Evolutionary conservation across 2,888 invertebrate species (phyloP).

Genomic region (Drosophila basisetae): DNA sequence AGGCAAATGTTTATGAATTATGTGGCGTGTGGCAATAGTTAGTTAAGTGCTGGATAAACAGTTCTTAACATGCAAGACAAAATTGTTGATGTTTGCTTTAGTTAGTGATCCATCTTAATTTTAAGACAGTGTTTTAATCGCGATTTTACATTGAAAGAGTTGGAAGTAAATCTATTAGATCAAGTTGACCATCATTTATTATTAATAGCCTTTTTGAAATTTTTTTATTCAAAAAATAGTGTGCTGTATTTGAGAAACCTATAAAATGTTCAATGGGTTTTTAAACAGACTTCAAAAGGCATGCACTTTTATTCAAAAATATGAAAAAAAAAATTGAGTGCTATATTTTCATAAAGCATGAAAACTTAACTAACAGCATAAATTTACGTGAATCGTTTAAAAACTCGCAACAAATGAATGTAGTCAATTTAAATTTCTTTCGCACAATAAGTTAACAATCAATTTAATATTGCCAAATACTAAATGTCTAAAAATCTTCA

Average conservation of each 20-base stretch:
- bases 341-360: not conserved
- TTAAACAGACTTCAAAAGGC: not conserved
- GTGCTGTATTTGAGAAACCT: not conserved
- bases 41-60: slow-evolving; percentile 4
- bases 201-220: not conserved
- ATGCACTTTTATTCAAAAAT: not conserved
- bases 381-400: not conserved
- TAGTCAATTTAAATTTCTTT: not conserved
- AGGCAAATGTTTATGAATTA: slow-evolving; percentile 51
- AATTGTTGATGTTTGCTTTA: not conserved
- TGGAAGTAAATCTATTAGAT: not conserved
- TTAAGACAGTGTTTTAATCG: not conserved
- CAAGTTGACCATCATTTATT: not conserved
- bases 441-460: not conserved
- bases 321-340: not conserved
- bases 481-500: slow-evolving; percentile 19
- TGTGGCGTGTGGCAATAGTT: slow-evolving; percentile 13
- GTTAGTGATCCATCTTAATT: not conserved
- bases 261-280: not conserved
- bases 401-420: not conserved
- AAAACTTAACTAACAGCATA: not conserved
- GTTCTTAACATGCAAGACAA: not conserved
- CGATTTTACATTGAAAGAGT: not conserved
- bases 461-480: slow-evolving; percentile 17
- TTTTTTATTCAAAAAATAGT: not conserved